These are phyloP conservation scores for Hylaea fasciaria DNA, from an alignment of 2,888 invertebrate genomes.

Conservation along the genomic window DNA sequence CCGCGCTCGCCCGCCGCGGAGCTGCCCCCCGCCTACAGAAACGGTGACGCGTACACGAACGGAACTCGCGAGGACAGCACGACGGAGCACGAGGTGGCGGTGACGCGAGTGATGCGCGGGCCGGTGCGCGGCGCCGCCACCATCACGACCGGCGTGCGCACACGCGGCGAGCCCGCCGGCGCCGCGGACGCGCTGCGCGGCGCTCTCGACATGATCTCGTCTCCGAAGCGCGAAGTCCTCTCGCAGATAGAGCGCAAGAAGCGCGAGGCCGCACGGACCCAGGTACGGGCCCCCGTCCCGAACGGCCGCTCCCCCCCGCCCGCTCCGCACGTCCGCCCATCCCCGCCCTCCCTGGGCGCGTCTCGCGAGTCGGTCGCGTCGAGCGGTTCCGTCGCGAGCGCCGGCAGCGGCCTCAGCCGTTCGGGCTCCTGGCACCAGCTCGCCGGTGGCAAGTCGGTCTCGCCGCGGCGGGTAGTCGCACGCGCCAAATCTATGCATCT, in stretches of 20 bases:
- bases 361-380: constrained; percentile 71
- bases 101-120: constrained; percentile 90
- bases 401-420: constrained; percentile 75
- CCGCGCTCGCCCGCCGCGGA: constrained; percentile 50
- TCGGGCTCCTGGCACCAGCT: constrained; percentile 94
- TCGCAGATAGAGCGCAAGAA: constrained; percentile 61
- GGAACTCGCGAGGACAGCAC: constrained; percentile 62
- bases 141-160: constrained; percentile 84
- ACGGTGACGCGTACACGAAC: constrained; percentile 51
- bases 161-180: constrained; percentile 80
- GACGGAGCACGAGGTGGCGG: constrained; percentile 87
- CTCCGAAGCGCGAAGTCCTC: constrained; percentile 63
- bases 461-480: constrained; percentile 74
- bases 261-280: constrained; percentile 56
- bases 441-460: constrained; percentile 71
- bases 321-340: constrained; percentile 59
- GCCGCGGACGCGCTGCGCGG: constrained; percentile 77
- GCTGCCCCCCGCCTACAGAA: constrained; percentile 49
- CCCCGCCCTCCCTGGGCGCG: constrained; percentile 59
- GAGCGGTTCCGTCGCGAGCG: constrained; percentile 63
- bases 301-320: constrained; percentile 60
- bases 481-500: constrained; percentile 91
- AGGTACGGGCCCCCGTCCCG: constrained; percentile 68
- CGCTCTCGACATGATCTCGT: constrained; percentile 83
- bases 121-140: constrained; percentile 90